A percentile compares a stretch with the other conserved stretches of the same genome.
These are phyloP conservation scores for Tauraco erythrolophus DNA, from an alignment of 2,113 vertebrate genomes.

Conservation along the genomic window DNA sequence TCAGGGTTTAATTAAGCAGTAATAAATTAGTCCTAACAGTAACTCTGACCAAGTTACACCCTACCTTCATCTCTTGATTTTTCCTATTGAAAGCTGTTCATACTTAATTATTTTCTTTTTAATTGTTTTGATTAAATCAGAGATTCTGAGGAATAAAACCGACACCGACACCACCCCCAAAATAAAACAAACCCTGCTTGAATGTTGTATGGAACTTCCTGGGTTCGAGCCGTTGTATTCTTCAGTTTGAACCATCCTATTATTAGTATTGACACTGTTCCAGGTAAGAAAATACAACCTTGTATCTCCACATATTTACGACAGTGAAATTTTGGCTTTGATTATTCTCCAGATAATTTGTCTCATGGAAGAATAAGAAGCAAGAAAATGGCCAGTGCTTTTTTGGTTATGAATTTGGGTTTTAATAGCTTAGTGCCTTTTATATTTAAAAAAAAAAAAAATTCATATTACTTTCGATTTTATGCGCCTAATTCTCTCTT, in stretches of 20 bases:
- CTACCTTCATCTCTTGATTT: background rate
- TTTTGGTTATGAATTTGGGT: background rate
- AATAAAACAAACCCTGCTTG: background rate
- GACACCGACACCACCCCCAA: accelerated
- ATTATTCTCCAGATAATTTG: background rate
- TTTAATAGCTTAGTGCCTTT: background rate
- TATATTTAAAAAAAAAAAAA: background rate
- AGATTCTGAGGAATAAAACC: background rate
- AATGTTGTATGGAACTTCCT: background rate
- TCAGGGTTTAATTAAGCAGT: background rate
- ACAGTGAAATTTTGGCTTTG: background rate
- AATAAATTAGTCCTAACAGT: background rate
- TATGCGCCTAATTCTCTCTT: background rate
- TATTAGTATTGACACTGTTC: background rate
- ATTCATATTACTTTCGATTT: background rate
- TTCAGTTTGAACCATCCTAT: background rate
- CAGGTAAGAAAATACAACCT: background rate
- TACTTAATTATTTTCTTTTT: background rate
- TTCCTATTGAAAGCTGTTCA: background rate
- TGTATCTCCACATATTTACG: background rate
- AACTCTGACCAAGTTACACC: background rate
- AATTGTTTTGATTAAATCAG: background rate
- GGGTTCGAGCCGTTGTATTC: background rate
- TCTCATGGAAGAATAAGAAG: background rate
- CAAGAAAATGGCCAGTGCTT: background rate